These are phyloP conservation scores for Noturus placidus DNA, from an alignment of 2,113 vertebrate genomes.

Conservation along the genomic window DNA sequence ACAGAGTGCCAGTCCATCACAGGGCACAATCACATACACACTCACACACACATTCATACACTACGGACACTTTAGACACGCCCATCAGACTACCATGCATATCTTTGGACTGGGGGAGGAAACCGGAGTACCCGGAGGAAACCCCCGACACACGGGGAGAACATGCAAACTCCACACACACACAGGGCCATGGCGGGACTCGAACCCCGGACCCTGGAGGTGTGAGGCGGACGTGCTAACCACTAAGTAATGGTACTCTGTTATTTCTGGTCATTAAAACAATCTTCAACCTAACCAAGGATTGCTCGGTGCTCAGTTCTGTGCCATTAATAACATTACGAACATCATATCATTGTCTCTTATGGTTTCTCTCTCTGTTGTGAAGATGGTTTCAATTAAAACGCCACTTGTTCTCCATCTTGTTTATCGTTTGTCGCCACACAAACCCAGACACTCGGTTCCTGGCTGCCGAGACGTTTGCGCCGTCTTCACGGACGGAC, in stretches of 20 bases:
- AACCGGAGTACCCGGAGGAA: too few species aligned
- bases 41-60: too few species aligned
- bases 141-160: too few species aligned
- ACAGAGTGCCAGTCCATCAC: too few species aligned
- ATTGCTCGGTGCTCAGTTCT: not conserved
- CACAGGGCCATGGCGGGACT: too few species aligned
- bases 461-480: conserved; percentile 34
- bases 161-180: too few species aligned
- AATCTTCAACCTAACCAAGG: not conserved
- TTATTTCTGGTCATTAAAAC: not conserved
- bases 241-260: not conserved
- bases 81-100: too few species aligned
- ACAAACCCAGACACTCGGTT: conserved; percentile 20
- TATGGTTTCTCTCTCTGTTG: not conserved
- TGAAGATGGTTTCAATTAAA: conserved; percentile 45
- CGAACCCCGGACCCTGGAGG: too few species aligned
- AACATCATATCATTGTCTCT: not conserved
- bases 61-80: too few species aligned
- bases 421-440: conserved; percentile 39
- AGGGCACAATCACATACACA: too few species aligned
- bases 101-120: too few species aligned
- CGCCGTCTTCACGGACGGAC: conserved; percentile 43
- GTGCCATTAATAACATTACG: not conserved
- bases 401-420: conserved; percentile 35
- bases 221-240: too few species aligned